Percentiles rank a stretch among this genome's conserved stretches.
Conservation (phyloP, 2,888 invertebrate genomes). For the Drosophila nr. perissopoda region DNA sequence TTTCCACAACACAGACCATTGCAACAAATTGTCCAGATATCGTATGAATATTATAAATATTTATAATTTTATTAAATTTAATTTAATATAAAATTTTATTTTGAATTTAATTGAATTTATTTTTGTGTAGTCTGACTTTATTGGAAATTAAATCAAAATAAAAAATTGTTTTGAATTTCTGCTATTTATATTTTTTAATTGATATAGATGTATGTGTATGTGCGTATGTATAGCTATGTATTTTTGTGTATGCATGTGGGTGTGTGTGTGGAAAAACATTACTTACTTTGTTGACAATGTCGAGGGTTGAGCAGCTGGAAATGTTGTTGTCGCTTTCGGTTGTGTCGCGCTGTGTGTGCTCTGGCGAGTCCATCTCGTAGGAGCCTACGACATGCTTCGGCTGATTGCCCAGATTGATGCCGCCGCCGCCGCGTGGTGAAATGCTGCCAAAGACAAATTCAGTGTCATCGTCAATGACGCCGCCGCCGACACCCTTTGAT, state of each 20-base stretch:
- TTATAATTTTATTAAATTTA: background rate
- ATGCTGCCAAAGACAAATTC: slow-evolving; percentile 83
- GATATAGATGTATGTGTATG: background rate
- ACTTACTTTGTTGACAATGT: slow-evolving; percentile 84
- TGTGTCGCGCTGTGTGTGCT: slow-evolving; percentile 82
- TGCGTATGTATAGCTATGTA: background rate
- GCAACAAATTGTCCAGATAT: background rate
- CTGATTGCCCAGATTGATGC: slow-evolving; percentile 28
- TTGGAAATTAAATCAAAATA: background rate
- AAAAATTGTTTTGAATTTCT: background rate
- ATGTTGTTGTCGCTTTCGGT: slow-evolving; percentile 84
- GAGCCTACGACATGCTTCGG: slow-evolving; percentile 49
- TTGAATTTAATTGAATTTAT: background rate
- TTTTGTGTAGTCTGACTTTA: background rate
- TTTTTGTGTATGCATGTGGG: background rate
- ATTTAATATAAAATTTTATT: background rate
- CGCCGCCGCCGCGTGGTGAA: slow-evolving; percentile 77
- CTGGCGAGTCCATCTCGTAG: slow-evolving; percentile 74
- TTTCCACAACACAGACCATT: background rate
- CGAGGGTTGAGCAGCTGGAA: slow-evolving; percentile 84
- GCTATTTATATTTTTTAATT: background rate
- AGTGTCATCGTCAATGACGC: slow-evolving; percentile 52
- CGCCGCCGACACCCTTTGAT: slow-evolving; percentile 44
- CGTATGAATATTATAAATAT: background rate
- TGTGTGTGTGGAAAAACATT: slow-evolving; percentile 6